A percentile compares a stretch with the other conserved stretches of the same genome.
phyloP scores from a whole-genome alignment of 2,888 invertebrate species.

The Pandemis cinnamomeana region DNA sequence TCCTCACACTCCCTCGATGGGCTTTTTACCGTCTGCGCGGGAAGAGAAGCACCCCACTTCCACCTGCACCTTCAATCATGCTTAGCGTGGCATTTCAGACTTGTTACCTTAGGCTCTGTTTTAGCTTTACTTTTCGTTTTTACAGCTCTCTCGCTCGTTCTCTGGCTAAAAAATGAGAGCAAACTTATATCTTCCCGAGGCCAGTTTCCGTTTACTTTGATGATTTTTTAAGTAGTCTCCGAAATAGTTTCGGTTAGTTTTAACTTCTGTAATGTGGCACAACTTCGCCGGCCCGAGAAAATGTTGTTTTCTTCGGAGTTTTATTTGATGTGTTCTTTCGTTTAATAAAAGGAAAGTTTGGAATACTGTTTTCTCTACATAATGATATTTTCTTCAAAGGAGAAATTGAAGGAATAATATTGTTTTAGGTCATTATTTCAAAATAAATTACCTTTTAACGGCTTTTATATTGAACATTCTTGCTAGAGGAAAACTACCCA shows the following conservation, averaged over 20 bases:
- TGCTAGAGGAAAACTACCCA: no score
- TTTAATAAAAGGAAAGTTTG: background rate
- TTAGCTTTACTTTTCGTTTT: background rate
- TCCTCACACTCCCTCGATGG: no score
- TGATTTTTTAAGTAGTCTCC: slow-evolving; percentile 36
- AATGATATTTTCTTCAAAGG: no score
- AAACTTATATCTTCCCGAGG: slow-evolving; percentile 20
- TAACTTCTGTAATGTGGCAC: slow-evolving; percentile 20
- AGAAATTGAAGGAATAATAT: no score
- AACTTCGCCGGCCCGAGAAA: slow-evolving; percentile 13
- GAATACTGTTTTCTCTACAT: background rate
- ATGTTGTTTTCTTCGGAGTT: background rate
- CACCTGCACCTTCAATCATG: no score
- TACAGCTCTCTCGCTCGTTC: slow-evolving; percentile 9
- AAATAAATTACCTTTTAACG: no score
- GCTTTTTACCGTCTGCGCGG: no score
- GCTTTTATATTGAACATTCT: no score
- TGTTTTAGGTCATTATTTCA: no score
- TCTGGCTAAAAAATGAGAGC: slow-evolving; percentile 9
- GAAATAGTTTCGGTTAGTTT: slow-evolving; percentile 33
- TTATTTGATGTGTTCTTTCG: background rate
- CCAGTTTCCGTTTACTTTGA: slow-evolving; percentile 22
- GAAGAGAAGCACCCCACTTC: no score
- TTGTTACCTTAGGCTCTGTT: no score
- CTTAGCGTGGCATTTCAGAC: no score